Conservation (phyloP, 2,888 invertebrate genomes). For the Lasioglossum marginatum region DNA sequence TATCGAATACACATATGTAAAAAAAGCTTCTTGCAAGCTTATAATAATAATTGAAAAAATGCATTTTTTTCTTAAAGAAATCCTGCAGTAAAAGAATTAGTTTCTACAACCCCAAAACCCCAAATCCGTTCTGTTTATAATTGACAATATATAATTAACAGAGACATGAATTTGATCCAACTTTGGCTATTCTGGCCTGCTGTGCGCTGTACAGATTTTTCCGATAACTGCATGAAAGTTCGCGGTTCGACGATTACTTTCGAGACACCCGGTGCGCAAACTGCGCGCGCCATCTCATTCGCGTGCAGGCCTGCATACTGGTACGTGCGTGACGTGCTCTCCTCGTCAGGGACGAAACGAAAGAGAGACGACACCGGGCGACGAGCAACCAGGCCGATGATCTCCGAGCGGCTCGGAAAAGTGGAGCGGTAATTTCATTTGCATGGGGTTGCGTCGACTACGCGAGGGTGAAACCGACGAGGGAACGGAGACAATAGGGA, state of each 20-base stretch:
- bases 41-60: background rate
- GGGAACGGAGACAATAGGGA: slow-evolving; percentile 29
- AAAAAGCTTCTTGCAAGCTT: background rate
- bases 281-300: background rate
- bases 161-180: background rate
- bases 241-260: background rate
- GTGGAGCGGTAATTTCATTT: slow-evolving; percentile 76
- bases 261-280: background rate
- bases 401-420: slow-evolving; percentile 57
- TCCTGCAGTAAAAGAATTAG: too few species aligned
- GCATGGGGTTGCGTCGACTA: slow-evolving; percentile 61
- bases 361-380: slow-evolving; percentile 43
- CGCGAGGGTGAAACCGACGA: slow-evolving; percentile 28
- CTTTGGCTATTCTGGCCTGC: background rate
- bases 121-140: too few species aligned
- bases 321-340: background rate
- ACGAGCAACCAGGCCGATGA: slow-evolving; percentile 56
- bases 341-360: slow-evolving; percentile 33
- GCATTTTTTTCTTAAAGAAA: too few species aligned
- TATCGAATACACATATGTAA: background rate
- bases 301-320: background rate
- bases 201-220: background rate
- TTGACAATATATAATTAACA: too few species aligned
- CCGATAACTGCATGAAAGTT: background rate
- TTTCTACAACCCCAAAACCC: too few species aligned